Percentiles rank a stretch among this genome's conserved stretches.
These are phyloP conservation scores for Formica selysi DNA, from an alignment of 1,140 invertebrate genomes.

Conservation along the genomic window DNA sequence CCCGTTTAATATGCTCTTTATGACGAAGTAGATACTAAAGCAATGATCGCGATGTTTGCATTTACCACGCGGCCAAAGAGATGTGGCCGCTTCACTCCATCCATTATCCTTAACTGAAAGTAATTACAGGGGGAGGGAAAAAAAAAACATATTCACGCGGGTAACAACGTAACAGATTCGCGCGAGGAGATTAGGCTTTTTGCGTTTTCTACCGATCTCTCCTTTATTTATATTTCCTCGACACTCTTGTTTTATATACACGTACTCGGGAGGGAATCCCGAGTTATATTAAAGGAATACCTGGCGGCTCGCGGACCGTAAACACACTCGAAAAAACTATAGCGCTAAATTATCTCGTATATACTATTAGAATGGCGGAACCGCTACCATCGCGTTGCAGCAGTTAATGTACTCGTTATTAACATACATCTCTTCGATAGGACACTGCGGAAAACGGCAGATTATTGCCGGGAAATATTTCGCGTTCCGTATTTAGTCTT, in stretches of 20 bases:
- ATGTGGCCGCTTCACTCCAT: slow-evolving; percentile 17
- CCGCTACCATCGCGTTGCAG: not conserved
- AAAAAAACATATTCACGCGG: not conserved
- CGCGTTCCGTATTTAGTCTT: not conserved
- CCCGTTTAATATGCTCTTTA: slow-evolving; percentile 18
- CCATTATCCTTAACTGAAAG: slow-evolving; percentile 32
- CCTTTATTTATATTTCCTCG: not conserved
- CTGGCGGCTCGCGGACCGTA: slow-evolving; percentile 8
- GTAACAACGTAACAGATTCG: slow-evolving; percentile 6
- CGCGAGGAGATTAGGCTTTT: slow-evolving; percentile 44
- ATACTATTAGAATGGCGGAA: slow-evolving; percentile 29
- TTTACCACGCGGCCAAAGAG: slow-evolving; percentile 11
- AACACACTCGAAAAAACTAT: slow-evolving; percentile 19
- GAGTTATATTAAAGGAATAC: slow-evolving; percentile 40
- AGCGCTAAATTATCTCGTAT: slow-evolving; percentile 29
- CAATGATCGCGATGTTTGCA: slow-evolving; percentile 29
- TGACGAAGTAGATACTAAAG: slow-evolving; percentile 37
- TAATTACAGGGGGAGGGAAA: not conserved
- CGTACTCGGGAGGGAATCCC: not conserved
- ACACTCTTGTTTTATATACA: slow-evolving; percentile 21
- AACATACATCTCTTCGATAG: slow-evolving; percentile 2
- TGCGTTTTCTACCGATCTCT: not conserved
- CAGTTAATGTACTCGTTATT: slow-evolving; percentile 39
- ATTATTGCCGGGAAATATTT: slow-evolving; percentile 10
- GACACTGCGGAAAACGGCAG: not conserved